A percentile compares a stretch with the other conserved stretches of the same genome.
Evolutionary conservation across 2,888 invertebrate genomes (phyloP).

Genomic region (Chorisops tibialis): DNA sequence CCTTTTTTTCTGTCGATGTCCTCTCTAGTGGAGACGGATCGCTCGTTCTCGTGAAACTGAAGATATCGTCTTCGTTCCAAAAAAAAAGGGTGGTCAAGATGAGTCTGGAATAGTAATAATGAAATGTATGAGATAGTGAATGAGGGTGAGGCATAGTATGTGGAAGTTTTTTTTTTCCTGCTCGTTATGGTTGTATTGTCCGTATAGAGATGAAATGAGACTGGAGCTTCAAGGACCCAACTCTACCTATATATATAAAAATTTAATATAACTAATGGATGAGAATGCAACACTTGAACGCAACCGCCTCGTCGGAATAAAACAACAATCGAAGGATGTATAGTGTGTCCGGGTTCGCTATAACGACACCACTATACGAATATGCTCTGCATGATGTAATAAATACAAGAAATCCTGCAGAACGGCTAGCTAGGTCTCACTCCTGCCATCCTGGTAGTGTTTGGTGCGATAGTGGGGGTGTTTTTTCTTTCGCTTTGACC

Average conservation of each 20-base stretch:
- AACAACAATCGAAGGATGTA: neutral
- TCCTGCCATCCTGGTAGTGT: neutral
- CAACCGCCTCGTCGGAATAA: constrained; percentile 13
- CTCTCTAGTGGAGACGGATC: neutral
- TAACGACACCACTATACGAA: neutral
- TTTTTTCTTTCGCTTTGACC: constrained; percentile 26
- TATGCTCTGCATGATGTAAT: constrained; percentile 17
- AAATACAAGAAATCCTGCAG: constrained; percentile 22
- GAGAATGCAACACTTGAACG: constrained; percentile 28
- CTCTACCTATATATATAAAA: constrained; percentile 22
- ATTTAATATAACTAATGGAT: constrained; percentile 30
- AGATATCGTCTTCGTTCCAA: constrained; percentile 1
- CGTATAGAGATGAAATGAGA: neutral
- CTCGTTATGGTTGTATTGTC: constrained; percentile 13
- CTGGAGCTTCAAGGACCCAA: neutral
- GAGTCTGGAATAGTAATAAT: constrained; percentile 26
- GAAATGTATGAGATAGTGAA: constrained; percentile 20
- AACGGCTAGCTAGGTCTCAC: neutral
- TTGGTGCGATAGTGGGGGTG: neutral
- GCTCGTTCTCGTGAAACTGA: constrained; percentile 19
- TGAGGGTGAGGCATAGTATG: neutral
- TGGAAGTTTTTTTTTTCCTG: constrained; percentile 1
- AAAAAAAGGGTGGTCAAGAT: constrained; percentile 21
- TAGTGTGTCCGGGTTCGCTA: too few relatives aligned
- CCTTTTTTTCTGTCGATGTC: constrained; percentile 20